A percentile compares a stretch with the other conserved stretches of the same genome.
Evolutionary conservation across 64 coral and sea anemone species (phyloP).

Genomic region (Actinia equina): DNA sequence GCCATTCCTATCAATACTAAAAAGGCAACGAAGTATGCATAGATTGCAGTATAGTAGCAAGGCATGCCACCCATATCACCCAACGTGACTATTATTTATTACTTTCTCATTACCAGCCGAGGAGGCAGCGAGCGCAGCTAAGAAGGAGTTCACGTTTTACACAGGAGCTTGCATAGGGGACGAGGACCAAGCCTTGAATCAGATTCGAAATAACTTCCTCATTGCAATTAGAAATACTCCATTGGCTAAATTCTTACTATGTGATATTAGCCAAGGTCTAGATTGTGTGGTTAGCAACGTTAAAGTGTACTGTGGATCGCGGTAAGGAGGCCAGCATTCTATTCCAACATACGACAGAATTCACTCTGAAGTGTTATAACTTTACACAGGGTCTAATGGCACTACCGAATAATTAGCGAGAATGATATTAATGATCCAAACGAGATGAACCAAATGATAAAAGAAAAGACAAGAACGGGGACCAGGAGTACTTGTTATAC

Average conservation of each 20-base stretch:
- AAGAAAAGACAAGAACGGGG: no score
- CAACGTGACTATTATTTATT: no score
- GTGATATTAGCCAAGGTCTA: slow-evolving; percentile 43
- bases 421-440: no score
- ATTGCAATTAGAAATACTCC: slow-evolving; percentile 69
- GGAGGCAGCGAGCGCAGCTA: slow-evolving; percentile 38
- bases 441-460: no score
- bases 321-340: not conserved
- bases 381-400: no score
- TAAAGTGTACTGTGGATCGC: slow-evolving; percentile 71
- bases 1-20: no score
- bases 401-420: no score
- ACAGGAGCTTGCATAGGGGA: slow-evolving; percentile 59
- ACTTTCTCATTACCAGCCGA: slow-evolving; percentile 28
- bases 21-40: no score
- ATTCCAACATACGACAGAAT: not conserved
- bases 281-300: slow-evolving; percentile 82
- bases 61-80: no score
- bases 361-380: no score
- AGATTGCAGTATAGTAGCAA: no score
- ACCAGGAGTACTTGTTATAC: no score
- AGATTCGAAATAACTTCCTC: slow-evolving; percentile 76
- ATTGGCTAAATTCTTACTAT: slow-evolving; percentile 60
- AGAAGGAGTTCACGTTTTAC: slow-evolving; percentile 87
- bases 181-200: slow-evolving; percentile 50